A percentile compares a stretch with the other conserved stretches of the same genome.
These are phyloP conservation scores for Thereuonema tuberculata DNA, from an alignment of 1,140 invertebrate genomes.

Conservation along the genomic window DNA sequence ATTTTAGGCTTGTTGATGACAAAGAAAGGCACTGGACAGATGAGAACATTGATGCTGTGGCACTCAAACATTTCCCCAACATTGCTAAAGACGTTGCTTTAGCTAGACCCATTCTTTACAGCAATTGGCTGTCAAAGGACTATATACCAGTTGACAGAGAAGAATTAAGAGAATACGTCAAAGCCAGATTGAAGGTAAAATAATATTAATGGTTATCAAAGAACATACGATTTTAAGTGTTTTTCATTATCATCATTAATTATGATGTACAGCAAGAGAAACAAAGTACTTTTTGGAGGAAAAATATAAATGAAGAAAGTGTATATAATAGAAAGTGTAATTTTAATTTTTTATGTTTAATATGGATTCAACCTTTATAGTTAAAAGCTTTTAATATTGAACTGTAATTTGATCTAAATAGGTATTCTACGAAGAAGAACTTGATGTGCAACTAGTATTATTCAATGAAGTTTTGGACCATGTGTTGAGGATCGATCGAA, in stretches of 20 bases:
- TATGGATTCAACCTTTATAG: too few relatives aligned
- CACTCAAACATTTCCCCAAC: slow-evolving; percentile 86
- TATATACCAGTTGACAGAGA: slow-evolving; percentile 93
- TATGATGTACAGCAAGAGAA: too few relatives aligned
- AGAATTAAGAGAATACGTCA: slow-evolving; percentile 88
- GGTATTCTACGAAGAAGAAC: slow-evolving; percentile 99
- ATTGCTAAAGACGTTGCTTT: slow-evolving; percentile 77
- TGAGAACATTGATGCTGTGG: slow-evolving; percentile 90
- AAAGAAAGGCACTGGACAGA: slow-evolving; percentile 94
- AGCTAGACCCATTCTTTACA: slow-evolving; percentile 84
- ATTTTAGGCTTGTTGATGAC: slow-evolving; percentile 70
- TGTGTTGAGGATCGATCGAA: slow-evolving; percentile 93
- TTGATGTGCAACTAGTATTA: slow-evolving; percentile 93
- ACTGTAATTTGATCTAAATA: slow-evolving; percentile 21
- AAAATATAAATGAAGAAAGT: too few relatives aligned
- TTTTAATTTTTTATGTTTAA: too few relatives aligned
- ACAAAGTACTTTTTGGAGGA: not conserved
- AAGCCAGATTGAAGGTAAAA: slow-evolving; percentile 76
- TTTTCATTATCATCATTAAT: too few relatives aligned
- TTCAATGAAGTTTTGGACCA: slow-evolving; percentile 99
- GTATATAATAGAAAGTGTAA: not conserved
- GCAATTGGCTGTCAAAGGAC: slow-evolving; percentile 97
- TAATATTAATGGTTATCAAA: not conserved
- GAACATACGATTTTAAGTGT: not conserved
- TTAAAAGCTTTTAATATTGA: too few relatives aligned